phyloP scores from a whole-genome alignment of 2,888 invertebrate genomes.

The Pyrrhia umbra region DNA sequence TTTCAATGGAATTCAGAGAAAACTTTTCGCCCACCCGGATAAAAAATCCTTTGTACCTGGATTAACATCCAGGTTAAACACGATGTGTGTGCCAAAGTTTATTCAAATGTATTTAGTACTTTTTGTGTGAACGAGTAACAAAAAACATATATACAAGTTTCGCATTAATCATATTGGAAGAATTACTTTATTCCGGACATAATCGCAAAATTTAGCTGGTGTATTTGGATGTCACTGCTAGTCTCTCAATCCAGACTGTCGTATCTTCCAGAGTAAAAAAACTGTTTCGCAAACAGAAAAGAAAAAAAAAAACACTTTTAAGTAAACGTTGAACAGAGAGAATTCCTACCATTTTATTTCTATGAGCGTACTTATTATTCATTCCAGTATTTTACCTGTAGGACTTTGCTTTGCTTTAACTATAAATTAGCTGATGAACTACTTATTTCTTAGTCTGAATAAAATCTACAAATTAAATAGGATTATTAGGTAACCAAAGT shows the following conservation, averaged over 20 bases:
- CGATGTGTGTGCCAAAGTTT: no score
- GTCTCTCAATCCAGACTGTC: background rate
- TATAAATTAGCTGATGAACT: constrained; percentile 41
- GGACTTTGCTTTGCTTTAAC: constrained; percentile 28
- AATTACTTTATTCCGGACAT: no score
- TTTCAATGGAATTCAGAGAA: no score
- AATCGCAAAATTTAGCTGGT: no score
- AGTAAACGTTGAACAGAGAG: constrained; percentile 23
- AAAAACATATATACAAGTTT: no score
- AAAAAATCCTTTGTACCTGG: no score
- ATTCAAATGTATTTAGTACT: no score
- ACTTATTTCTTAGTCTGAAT: constrained; percentile 20
- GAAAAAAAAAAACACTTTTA: constrained; percentile 13
- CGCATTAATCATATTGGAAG: no score
- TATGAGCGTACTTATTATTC: constrained; percentile 39
- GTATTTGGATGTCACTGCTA: background rate
- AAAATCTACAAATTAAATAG: background rate
- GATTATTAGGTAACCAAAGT: background rate
- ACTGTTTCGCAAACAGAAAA: constrained; percentile 17
- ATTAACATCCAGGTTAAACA: no score
- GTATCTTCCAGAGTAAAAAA: background rate
- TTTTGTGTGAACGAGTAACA: no score
- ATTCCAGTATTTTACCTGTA: constrained; percentile 31
- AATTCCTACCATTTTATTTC: constrained; percentile 37
- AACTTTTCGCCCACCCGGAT: no score